A percentile compares a stretch with the other conserved stretches of the same genome.
These are phyloP conservation scores for Micropoecilia bifurca DNA, from an alignment of 2,797 vertebrate species.

Conservation along the genomic window DNA sequence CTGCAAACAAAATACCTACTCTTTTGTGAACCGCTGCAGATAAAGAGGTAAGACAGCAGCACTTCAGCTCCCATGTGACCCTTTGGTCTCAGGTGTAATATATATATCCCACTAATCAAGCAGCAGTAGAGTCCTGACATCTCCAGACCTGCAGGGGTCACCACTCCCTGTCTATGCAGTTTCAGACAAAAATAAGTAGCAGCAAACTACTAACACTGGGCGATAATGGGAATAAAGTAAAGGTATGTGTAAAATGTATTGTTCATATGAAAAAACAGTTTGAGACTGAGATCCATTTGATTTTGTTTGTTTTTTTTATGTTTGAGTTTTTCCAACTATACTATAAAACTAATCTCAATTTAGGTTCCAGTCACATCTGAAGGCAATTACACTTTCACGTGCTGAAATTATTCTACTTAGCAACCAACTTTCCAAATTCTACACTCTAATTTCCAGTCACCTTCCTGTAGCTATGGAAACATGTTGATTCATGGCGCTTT, in stretches of 20 bases:
- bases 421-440: not conserved
- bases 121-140: not conserved
- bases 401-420: conserved; percentile 11
- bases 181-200: not conserved
- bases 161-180: not conserved
- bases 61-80: not conserved
- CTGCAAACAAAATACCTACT: not conserved
- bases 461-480: conserved; percentile 65
- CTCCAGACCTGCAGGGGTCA: not conserved
- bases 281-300: not conserved
- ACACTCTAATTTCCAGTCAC: not conserved
- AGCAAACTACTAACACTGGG: not conserved
- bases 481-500: conserved; percentile 10
- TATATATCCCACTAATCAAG: not conserved
- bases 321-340: conserved; percentile 10
- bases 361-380: not conserved
- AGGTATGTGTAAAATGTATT: not conserved
- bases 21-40: not conserved
- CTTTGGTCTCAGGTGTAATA: not conserved
- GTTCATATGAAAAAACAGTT: not conserved
- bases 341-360: not conserved
- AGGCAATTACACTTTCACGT: not conserved
- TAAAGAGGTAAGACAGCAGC: not conserved
- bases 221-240: not conserved
- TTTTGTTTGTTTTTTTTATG: not conserved